Evolutionary conservation across 2,888 invertebrate genomes (phyloP).

Genomic region (Lomographa bimaculata): DNA sequence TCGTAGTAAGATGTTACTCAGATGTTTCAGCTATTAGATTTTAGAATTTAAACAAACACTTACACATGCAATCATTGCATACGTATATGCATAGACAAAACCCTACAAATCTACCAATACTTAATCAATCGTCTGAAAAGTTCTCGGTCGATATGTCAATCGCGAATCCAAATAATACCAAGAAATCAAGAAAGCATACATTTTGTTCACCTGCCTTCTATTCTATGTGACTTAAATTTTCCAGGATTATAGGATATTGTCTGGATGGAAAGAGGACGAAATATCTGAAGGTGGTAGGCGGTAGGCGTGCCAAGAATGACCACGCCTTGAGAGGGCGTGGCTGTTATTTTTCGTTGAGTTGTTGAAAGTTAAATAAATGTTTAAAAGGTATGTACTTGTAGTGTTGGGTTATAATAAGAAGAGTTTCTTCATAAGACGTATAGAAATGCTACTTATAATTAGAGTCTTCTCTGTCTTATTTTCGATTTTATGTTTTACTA

Average conservation of each 20-base stretch:
- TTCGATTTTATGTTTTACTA: no score
- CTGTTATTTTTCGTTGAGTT: no score
- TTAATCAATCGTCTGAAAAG: slow-evolving; percentile 81
- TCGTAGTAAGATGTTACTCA: no score
- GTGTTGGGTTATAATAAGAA: no score
- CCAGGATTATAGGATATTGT: slow-evolving; percentile 62
- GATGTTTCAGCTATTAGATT: no score
- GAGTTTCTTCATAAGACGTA: no score
- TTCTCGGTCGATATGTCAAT: slow-evolving; percentile 74
- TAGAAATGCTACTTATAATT: no score
- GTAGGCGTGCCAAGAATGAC: slow-evolving; percentile 62
- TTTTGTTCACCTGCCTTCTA: slow-evolving; percentile 39
- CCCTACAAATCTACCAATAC: slow-evolving; percentile 40
- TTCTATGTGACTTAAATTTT: slow-evolving; percentile 49
- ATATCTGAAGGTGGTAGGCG: slow-evolving; percentile 57
- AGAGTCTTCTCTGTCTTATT: no score
- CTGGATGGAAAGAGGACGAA: slow-evolving; percentile 53
- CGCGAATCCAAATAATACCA: slow-evolving; percentile 52
- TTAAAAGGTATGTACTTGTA: no score
- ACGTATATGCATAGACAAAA: slow-evolving; percentile 19
- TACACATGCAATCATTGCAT: no score
- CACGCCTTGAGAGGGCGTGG: slow-evolving; percentile 75
- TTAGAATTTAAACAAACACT: no score
- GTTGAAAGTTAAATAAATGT: no score
- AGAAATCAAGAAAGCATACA: slow-evolving; percentile 35